These are phyloP conservation scores for Danionella cerebrum DNA, from an alignment of 2,113 vertebrate species.

Conservation along the genomic window DNA sequence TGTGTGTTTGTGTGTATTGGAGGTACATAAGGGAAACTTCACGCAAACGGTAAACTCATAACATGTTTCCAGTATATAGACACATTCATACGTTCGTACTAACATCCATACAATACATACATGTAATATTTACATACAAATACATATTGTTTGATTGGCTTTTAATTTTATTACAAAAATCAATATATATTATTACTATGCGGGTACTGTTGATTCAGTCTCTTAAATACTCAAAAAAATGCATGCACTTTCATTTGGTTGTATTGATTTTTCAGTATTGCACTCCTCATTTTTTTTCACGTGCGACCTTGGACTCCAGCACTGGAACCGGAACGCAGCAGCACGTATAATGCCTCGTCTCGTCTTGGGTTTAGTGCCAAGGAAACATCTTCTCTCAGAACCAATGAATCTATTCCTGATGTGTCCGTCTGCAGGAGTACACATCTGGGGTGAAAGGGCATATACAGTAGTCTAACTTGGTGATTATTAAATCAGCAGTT, in stretches of 20 bases:
- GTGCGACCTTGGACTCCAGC: constrained; percentile 15
- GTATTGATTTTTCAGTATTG: constrained; percentile 41
- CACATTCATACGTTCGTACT: constrained; percentile 45
- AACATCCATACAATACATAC: constrained; percentile 55
- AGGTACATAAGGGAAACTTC: constrained; percentile 30
- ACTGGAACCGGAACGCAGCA: background rate
- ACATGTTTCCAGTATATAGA: constrained; percentile 54
- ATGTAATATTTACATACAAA: constrained; percentile 56
- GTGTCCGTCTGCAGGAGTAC: constrained; percentile 14
- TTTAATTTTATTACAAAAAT: constrained; percentile 62
- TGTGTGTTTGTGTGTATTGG: background rate
- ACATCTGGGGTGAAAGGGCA: constrained; percentile 18
- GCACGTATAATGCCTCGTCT: background rate
- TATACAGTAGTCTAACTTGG: constrained; percentile 50
- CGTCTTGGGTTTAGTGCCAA: background rate
- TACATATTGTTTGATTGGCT: constrained; percentile 50
- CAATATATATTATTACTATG: constrained; percentile 56
- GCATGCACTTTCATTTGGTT: constrained; percentile 66
- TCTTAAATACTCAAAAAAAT: constrained; percentile 51
- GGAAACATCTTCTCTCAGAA: background rate
- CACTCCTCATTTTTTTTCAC: constrained; percentile 19
- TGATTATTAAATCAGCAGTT: constrained; percentile 53
- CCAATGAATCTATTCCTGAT: constrained; percentile 7
- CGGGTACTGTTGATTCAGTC: constrained; percentile 55
- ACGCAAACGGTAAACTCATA: constrained; percentile 35